Evolutionary conservation across 2,888 invertebrate genomes (phyloP).

Genomic region (Leptinotarsa tumamoca): DNA sequence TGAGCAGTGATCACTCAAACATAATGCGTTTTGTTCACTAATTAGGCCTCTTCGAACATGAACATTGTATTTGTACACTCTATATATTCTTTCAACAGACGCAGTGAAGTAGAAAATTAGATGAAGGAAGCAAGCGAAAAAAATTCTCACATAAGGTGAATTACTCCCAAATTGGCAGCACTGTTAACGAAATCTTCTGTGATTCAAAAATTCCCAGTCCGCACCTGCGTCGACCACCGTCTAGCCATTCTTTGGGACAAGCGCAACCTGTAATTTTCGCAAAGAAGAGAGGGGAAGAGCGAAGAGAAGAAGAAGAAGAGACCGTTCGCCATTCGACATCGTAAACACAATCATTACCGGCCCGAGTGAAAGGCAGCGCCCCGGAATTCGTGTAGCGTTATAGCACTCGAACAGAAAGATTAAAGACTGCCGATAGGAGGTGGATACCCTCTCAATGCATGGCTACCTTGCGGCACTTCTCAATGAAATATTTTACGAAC

Average conservation of each 20-base stretch:
- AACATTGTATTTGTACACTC: no score
- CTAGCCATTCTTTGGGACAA: constrained; percentile 12
- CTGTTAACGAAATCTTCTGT: no score
- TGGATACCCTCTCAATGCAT: constrained; percentile 2
- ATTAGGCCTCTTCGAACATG: no score
- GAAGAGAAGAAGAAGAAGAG: constrained; percentile 14
- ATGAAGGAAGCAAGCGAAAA: no score
- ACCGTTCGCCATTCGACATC: constrained; percentile 7
- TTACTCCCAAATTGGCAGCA: background rate
- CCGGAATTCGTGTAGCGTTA: constrained; percentile 26
- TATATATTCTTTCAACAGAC: no score
- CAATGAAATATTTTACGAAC: background rate
- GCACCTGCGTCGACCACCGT: background rate
- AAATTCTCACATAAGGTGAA: background rate
- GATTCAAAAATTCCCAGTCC: background rate
- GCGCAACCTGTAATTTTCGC: constrained; percentile 16
- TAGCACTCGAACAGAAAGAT: constrained; percentile 17
- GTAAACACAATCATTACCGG: constrained; percentile 14
- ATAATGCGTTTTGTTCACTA: no score
- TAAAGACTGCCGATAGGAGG: constrained; percentile 20
- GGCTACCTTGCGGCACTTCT: background rate
- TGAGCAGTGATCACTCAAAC: no score
- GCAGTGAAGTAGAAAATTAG: no score
- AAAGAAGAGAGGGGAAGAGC: background rate
- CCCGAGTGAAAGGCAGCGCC: constrained; percentile 2